Percentiles rank a stretch among this genome's conserved stretches.
These are phyloP conservation scores for Aldrovandia affinis DNA, from an alignment of 2,797 vertebrate genomes.

Conservation along the genomic window DNA sequence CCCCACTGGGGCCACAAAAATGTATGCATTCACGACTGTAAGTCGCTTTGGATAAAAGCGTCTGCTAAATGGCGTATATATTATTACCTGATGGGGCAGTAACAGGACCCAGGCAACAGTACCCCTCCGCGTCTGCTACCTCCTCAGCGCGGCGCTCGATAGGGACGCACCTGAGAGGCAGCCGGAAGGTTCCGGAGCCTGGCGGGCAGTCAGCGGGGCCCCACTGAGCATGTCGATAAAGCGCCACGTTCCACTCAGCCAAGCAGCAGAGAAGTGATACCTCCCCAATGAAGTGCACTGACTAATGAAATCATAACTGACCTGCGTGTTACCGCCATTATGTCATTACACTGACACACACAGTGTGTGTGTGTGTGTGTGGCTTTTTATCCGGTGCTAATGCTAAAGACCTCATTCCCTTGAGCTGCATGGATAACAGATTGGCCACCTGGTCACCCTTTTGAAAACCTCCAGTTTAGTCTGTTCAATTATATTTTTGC, in stretches of 20 bases:
- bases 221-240: slow-evolving; percentile 74
- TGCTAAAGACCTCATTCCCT: slow-evolving; percentile 88
- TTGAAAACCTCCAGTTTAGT: neutral
- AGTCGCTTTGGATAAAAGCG: too few species aligned
- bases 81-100: neutral
- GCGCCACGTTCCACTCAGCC: slow-evolving; percentile 90
- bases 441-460: neutral
- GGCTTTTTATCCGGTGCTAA: slow-evolving; percentile 87
- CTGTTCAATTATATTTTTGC: neutral
- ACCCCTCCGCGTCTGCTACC: slow-evolving; percentile 40
- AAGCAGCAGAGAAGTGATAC: slow-evolving; percentile 91
- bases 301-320: slow-evolving; percentile 99
- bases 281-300: slow-evolving; percentile 90
- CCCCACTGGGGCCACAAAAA: too few species aligned
- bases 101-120: slow-evolving; percentile 50
- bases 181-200: slow-evolving; percentile 66
- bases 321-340: slow-evolving; percentile 93
- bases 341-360: slow-evolving; percentile 87
- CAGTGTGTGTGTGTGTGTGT: slow-evolving; percentile 57
- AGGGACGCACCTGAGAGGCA: slow-evolving; percentile 71
- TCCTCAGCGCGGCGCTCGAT: slow-evolving; percentile 59
- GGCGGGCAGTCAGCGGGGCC: slow-evolving; percentile 66
- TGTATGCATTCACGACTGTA: too few species aligned
- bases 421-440: slow-evolving; percentile 62
- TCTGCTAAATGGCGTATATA: too few species aligned